Percentiles rank a stretch among this genome's conserved stretches.
phyloP scores from a whole-genome alignment of 1,140 invertebrate species.

The Achatina immaculata region DNA sequence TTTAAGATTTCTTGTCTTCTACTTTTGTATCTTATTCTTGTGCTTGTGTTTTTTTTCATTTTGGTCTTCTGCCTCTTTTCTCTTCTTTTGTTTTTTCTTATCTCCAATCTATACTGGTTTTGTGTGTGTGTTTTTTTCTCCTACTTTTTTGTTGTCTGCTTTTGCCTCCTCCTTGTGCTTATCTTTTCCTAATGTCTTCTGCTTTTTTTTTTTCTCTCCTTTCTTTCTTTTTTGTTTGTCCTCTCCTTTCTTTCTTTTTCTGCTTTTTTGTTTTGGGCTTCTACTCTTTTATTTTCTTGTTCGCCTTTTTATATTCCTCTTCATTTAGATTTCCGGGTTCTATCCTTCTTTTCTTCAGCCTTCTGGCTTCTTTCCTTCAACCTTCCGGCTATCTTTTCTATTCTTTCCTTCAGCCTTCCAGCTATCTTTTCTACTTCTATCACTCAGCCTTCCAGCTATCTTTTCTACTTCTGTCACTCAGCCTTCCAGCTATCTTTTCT shows the following conservation, averaged over 20 bases:
- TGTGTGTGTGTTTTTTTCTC: neutral
- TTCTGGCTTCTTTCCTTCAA: too few relatives aligned
- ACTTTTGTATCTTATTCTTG: neutral
- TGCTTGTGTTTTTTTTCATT: neutral
- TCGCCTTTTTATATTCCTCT: conserved; percentile 27
- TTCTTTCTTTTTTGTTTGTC: conserved; percentile 15
- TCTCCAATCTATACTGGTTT: neutral
- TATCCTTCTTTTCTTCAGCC: too few relatives aligned
- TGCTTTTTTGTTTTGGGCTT: conserved; percentile 10
- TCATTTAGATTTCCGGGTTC: conserved; percentile 2
- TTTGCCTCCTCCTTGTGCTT: neutral
- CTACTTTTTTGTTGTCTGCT: neutral
- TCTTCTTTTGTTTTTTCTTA: neutral
- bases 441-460: too few relatives aligned
- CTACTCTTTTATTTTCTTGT: conserved; percentile 35
- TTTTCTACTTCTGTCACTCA: too few relatives aligned
- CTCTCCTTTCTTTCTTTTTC: conserved; percentile 33
- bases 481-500: too few relatives aligned
- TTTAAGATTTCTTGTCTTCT: neutral
- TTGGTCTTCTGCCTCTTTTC: neutral
- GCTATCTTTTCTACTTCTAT: too few relatives aligned
- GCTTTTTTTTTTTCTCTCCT: neutral
- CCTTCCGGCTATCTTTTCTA: too few relatives aligned
- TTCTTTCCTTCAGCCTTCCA: too few relatives aligned
- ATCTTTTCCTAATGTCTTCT: neutral